phyloP scores from a whole-genome alignment of 2,113 vertebrate genomes.

The Saguinus imperator region DNA sequence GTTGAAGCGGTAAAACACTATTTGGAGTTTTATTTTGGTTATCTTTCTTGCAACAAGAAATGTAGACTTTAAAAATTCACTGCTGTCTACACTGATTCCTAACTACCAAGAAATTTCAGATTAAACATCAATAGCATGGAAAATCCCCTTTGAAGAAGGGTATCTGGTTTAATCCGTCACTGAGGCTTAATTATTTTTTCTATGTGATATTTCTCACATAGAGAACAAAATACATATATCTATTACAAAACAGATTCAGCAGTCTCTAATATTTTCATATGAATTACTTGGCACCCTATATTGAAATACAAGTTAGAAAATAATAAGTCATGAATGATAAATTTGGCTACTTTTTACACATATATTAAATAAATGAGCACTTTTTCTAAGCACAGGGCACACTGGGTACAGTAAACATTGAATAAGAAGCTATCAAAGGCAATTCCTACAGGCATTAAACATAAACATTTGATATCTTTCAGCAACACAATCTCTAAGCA shows the following conservation, averaged over 20 bases:
- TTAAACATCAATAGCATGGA: accelerated
- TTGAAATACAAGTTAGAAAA: neutral
- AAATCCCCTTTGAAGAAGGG: accelerated
- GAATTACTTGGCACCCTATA: neutral
- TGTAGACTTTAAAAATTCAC: neutral
- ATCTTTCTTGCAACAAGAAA: neutral
- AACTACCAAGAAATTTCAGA: neutral
- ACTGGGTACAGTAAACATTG: neutral
- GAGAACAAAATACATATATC: neutral
- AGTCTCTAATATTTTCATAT: neutral
- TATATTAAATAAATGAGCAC: neutral
- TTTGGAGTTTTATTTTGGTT: neutral
- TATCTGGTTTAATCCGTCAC: accelerated
- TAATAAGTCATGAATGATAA: neutral
- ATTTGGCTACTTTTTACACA: neutral
- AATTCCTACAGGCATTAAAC: neutral
- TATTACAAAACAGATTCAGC: neutral
- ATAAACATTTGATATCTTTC: neutral
- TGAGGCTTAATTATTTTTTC: neutral
- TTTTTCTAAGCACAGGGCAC: neutral
- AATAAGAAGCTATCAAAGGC: neutral
- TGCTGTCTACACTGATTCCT: neutral
- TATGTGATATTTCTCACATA: neutral
- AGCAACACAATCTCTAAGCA: no score
- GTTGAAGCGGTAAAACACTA: neutral